phyloP scores from a whole-genome alignment of 2,113 vertebrate species.

The Plestiodon gilberti region DNA sequence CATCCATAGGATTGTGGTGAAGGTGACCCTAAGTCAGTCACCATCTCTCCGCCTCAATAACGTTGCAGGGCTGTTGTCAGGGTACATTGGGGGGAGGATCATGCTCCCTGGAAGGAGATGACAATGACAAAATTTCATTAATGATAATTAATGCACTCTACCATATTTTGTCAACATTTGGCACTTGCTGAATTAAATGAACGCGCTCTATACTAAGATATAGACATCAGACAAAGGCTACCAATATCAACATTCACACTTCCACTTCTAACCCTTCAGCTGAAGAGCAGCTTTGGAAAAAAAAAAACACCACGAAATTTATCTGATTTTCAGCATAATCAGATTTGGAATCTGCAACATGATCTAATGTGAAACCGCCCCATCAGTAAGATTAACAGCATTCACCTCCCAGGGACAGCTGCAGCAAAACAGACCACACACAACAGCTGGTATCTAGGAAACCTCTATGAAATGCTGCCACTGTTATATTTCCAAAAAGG shows the following conservation, averaged over 20 bases:
- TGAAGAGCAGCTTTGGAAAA: background rate
- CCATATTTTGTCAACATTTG: background rate
- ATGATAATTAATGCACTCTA: background rate
- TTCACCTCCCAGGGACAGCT: slow-evolving; percentile 20
- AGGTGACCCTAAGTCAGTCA: too few relatives aligned
- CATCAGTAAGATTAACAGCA: slow-evolving; percentile 56
- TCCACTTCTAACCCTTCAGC: background rate
- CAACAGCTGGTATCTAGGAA: slow-evolving; percentile 34
- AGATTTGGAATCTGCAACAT: slow-evolving; percentile 63
- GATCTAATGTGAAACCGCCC: slow-evolving; percentile 45
- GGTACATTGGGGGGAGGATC: too few relatives aligned
- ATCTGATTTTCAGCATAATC: slow-evolving; percentile 52
- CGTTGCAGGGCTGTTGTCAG: too few relatives aligned
- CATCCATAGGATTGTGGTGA: too few relatives aligned
- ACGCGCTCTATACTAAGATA: background rate
- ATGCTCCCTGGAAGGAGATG: too few relatives aligned
- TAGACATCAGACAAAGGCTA: background rate
- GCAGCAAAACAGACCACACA: slow-evolving; percentile 24
- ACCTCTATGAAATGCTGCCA: background rate
- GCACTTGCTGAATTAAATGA: background rate
- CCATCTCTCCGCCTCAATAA: too few relatives aligned
- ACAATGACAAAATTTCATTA: too few relatives aligned
- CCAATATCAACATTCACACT: background rate
- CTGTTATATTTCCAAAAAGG: slow-evolving; percentile 20
- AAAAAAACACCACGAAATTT: slow-evolving; percentile 8